Conservation (phyloP, 2,113 vertebrate genomes). For the Oryzias celebensis region DNA sequence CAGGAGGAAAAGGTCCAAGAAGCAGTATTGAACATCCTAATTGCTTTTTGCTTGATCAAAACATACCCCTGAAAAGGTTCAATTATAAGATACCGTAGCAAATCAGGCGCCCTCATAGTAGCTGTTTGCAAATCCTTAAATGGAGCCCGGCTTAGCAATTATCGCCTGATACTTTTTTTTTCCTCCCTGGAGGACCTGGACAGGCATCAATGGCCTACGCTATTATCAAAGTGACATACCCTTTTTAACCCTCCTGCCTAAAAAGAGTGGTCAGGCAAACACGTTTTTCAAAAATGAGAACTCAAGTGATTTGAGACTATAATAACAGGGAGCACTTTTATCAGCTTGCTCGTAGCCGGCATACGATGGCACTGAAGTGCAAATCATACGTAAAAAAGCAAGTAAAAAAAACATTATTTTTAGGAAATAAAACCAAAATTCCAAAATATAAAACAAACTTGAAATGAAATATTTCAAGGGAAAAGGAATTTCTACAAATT, state of each 20-base stretch:
- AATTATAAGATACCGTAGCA: slow-evolving; percentile 69
- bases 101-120: slow-evolving; percentile 67
- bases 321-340: slow-evolving; percentile 25
- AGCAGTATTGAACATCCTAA: slow-evolving; percentile 69
- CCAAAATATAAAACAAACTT: too few species aligned
- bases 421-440: too few species aligned
- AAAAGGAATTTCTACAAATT: too few species aligned
- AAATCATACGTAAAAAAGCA: too few species aligned
- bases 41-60: slow-evolving; percentile 70
- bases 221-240: slow-evolving; percentile 32
- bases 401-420: too few species aligned
- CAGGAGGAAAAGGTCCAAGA: slow-evolving; percentile 70
- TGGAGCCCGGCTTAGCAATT: slow-evolving; percentile 68
- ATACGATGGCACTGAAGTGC: too few species aligned
- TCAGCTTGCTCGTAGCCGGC: slow-evolving; percentile 2
- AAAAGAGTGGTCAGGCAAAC: slow-evolving; percentile 47
- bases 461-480: too few species aligned
- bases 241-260: slow-evolving; percentile 21
- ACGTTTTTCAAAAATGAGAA: slow-evolving; percentile 27
- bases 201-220: slow-evolving; percentile 33
- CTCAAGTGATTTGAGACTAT: slow-evolving; percentile 10
- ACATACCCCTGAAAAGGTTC: slow-evolving; percentile 69
- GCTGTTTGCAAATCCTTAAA: slow-evolving; percentile 57
- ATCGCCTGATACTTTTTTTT: slow-evolving; percentile 56
- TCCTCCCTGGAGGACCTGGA: slow-evolving; percentile 49